These are phyloP conservation scores for Heliconius hewitsoni DNA, from an alignment of 1,140 invertebrate genomes.

Conservation along the genomic window DNA sequence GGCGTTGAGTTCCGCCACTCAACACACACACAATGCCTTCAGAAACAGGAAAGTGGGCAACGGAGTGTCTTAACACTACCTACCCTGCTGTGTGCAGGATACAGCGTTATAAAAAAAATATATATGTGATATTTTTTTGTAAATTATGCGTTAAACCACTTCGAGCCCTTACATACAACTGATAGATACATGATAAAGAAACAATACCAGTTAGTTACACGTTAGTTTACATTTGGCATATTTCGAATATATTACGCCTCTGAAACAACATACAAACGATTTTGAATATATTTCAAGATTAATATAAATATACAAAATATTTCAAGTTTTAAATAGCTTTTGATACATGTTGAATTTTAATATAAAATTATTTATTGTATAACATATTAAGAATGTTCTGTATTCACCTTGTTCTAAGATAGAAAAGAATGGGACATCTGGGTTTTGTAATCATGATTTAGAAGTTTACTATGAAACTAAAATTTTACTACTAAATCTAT, in stretches of 20 bases:
- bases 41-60: too few species aligned
- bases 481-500: background rate
- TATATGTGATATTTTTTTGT: too few species aligned
- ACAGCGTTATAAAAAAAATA: too few species aligned
- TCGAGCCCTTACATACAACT: background rate
- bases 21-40: too few species aligned
- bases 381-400: background rate
- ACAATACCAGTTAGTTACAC: background rate
- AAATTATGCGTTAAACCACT: background rate
- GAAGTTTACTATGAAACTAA: conserved; percentile 1
- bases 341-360: background rate
- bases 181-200: conserved; percentile 1
- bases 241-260: background rate
- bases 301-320: conserved; percentile 18
- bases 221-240: conserved; percentile 12
- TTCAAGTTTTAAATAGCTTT: conserved; percentile 6
- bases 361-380: background rate
- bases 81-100: too few species aligned
- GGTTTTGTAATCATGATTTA: background rate
- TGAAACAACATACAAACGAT: conserved; percentile 6
- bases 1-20: too few species aligned
- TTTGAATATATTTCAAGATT: background rate
- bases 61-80: too few species aligned
- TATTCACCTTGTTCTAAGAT: background rate
- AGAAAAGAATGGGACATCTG: background rate